Conservation (phyloP, 2,888 invertebrate genomes). For the Sinodicranocentrus sp. region DNA sequence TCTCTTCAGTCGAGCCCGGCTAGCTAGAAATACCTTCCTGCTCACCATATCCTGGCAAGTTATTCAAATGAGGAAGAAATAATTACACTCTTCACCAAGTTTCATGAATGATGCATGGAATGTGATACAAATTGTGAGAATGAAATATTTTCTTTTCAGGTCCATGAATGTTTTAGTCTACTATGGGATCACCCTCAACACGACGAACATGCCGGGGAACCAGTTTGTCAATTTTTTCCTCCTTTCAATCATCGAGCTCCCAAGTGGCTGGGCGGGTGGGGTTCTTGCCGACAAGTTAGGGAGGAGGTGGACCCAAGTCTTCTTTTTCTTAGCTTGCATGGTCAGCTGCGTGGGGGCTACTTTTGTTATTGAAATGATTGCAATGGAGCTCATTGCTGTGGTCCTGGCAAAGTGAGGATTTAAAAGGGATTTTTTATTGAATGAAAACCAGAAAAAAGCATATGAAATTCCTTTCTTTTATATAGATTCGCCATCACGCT, state of each 20-base stretch:
- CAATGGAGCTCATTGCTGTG: conserved; percentile 54
- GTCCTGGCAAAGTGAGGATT: conserved; percentile 65
- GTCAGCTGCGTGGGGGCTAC: conserved; percentile 78
- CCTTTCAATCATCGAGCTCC: conserved; percentile 83
- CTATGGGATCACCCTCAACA: conserved; percentile 77
- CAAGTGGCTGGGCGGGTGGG: conserved; percentile 43
- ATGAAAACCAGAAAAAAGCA: neutral
- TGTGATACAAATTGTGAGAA: too few relatives aligned
- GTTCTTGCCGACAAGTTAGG: conserved; percentile 47
- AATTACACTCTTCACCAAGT: conserved; percentile 3
- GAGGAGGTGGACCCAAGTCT: conserved; percentile 80
- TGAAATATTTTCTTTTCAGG: conserved; percentile 57
- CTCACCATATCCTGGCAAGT: conserved; percentile 72
- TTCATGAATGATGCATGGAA: neutral
- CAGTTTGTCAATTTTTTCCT: conserved; percentile 84
- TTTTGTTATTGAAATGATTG: conserved; percentile 38
- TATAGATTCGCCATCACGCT: conserved; percentile 78
- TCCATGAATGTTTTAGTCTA: conserved; percentile 77
- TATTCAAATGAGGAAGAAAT: neutral
- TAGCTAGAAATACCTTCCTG: conserved; percentile 73
- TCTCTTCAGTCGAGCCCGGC: conserved; percentile 69
- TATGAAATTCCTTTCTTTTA: conserved; percentile 6
- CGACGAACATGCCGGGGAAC: conserved; percentile 81
- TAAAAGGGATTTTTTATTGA: neutral
- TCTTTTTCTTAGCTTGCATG: conserved; percentile 79